phyloP scores from a whole-genome alignment of 2,888 invertebrate species.

The Epirrhoe alternata region DNA sequence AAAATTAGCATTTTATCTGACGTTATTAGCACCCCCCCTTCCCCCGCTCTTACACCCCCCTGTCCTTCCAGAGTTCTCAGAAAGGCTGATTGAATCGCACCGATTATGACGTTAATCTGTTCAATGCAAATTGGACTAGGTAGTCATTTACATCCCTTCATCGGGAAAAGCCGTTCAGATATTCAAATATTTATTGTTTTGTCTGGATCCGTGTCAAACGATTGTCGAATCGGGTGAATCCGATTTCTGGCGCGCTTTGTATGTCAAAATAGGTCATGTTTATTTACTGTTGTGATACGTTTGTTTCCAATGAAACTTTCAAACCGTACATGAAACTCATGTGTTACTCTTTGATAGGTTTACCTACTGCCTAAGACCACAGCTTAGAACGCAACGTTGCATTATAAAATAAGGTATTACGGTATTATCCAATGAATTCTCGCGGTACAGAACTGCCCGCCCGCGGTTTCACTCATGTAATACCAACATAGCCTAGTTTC shows the following conservation, averaged over 20 bases:
- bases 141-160: constrained; percentile 83
- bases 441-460: too few relatives aligned
- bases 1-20: constrained; percentile 84
- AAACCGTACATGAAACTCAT: not conserved
- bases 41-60: constrained; percentile 48
- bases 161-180: constrained; percentile 77
- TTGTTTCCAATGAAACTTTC: not conserved
- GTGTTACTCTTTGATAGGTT: not conserved
- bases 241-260: constrained; percentile 44
- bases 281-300: constrained; percentile 15
- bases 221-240: constrained; percentile 47
- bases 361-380: too few relatives aligned
- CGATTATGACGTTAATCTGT: constrained; percentile 85
- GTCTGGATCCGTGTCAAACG: constrained; percentile 48
- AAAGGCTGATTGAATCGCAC: constrained; percentile 82
- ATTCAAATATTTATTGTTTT: constrained; percentile 79
- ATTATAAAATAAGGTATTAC: too few relatives aligned
- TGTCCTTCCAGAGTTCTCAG: constrained; percentile 70
- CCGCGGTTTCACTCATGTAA: too few relatives aligned
- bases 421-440: too few relatives aligned
- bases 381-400: too few relatives aligned
- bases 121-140: constrained; percentile 83
- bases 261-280: constrained; percentile 34
- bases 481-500: too few relatives aligned
- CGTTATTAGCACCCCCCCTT: constrained; percentile 73